Evolutionary conservation across 1,140 invertebrate species (phyloP), one percentile per base, ranked within the genome.

Genomic region (Cotesia glomerata): DNA sequence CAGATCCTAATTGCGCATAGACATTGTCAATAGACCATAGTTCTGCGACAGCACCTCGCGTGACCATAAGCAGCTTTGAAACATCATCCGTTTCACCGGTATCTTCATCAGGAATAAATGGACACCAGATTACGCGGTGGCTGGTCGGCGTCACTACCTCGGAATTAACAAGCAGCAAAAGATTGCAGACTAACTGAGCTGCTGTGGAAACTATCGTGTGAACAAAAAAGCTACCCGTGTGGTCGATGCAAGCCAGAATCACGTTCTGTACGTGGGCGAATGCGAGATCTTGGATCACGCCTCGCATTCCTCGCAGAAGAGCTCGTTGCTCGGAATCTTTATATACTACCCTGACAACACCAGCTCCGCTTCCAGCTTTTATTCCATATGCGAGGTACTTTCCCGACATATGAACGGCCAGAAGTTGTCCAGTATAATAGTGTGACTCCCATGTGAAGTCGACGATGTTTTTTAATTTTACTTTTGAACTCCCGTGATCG

Each of bases 401-500:
- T 75, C 94, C 93, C 82, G 91, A 92, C 73, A 93, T 91, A 86
- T 98, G 96, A 61, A 95, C 92, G 49, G 95, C 95, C n/a, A 98
- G 89, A 26, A 98, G 84, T 79, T 95, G 94, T 1, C 96, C 96
- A 7, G 90, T 89, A 77, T 96, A 95, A 81, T 94, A 94, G 77
- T 92, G 91, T 34, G 92, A 90, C 80, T 98, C 96, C 96, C 97
- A 98, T 72, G 93, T 93, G 83, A 95, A 98, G 78, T 98, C 95
- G 9, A 97, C 95, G 61, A 97, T 90, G 84, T 94, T 96, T 78
- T 93, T 95, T 16, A 97, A 90, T 80, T 96, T 97, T 7, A 98
- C 93, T 85, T 96, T 95, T 0, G 95, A 96, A 79, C 93, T 94
- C 34, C 93, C 94, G 85, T 92, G 91, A 77, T 89, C 90, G 75